These are phyloP conservation scores for Naso thynnoides DNA, from an alignment of 2,797 vertebrate genomes.

Conservation along the genomic window DNA sequence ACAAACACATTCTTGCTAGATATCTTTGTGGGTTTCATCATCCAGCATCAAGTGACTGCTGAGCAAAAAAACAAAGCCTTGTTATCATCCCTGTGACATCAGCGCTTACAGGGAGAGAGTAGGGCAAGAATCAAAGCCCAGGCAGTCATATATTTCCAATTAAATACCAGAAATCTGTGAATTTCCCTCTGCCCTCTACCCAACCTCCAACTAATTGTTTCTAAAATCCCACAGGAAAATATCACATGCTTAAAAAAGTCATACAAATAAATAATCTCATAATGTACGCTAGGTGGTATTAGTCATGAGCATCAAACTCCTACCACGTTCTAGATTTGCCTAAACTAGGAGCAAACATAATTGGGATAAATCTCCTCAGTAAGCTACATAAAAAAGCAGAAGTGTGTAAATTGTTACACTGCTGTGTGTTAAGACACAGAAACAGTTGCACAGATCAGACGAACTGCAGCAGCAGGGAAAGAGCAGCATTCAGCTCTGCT, in stretches of 20 bases:
- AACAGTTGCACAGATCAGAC: conserved; percentile 71
- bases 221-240: conserved; percentile 35
- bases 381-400: conserved; percentile 58
- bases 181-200: conserved; percentile 30
- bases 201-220: conserved; percentile 48
- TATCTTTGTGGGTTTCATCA: conserved; percentile 87
- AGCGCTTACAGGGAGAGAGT: conserved; percentile 38
- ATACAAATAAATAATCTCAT: conserved; percentile 50
- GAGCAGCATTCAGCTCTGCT: conserved; percentile 65
- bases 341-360: conserved; percentile 64
- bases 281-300: conserved; percentile 50
- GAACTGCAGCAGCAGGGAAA: conserved; percentile 64
- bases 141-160: conserved; percentile 58
- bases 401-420: conserved; percentile 66
- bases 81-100: conserved; percentile 77
- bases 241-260: conserved; percentile 20
- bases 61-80: conserved; percentile 78
- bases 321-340: conserved; percentile 54
- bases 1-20: conserved; percentile 83
- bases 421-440: conserved; percentile 68
- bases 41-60: conserved; percentile 82
- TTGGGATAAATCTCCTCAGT: conserved; percentile 64
- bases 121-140: conserved; percentile 47
- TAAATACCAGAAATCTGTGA: conserved; percentile 47
- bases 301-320: conserved; percentile 59